Percentiles rank a stretch among this genome's conserved stretches.
Evolutionary conservation across 2,888 invertebrate genomes (phyloP).

Genomic region (Noctua janthina): DNA sequence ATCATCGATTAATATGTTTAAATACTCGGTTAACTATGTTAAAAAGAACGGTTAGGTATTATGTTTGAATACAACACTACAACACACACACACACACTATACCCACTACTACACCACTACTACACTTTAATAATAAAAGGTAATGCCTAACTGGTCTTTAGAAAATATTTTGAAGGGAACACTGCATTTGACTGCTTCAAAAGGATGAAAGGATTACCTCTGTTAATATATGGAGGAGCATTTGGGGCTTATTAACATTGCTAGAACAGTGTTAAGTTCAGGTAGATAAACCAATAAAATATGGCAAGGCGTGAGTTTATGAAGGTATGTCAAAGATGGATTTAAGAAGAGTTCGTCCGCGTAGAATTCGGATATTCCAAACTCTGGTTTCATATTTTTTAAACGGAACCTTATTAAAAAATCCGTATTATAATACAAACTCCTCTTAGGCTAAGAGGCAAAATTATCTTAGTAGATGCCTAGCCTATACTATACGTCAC

Average conservation of each 20-base stretch:
- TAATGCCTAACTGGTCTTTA: neutral
- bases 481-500: too few relatives aligned
- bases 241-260: too few relatives aligned
- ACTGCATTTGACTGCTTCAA: neutral
- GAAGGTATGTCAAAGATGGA: neutral
- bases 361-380: neutral
- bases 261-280: neutral
- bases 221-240: neutral
- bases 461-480: too few relatives aligned
- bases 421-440: too few relatives aligned
- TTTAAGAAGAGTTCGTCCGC: neutral
- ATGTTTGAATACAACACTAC: too few relatives aligned
- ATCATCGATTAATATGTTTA: neutral
- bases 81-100: too few relatives aligned
- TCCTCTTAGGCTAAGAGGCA: too few relatives aligned
- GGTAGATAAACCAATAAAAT: neutral
- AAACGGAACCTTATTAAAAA: too few relatives aligned
- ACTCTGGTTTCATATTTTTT: too few relatives aligned
- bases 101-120: too few relatives aligned
- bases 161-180: conserved; percentile 8
- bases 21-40: neutral
- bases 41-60: neutral
- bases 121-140: neutral
- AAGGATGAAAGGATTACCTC: neutral
- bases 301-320: neutral